Conservation (phyloP, 2,888 invertebrate species). For the Pyrochroa serraticornis region DNA sequence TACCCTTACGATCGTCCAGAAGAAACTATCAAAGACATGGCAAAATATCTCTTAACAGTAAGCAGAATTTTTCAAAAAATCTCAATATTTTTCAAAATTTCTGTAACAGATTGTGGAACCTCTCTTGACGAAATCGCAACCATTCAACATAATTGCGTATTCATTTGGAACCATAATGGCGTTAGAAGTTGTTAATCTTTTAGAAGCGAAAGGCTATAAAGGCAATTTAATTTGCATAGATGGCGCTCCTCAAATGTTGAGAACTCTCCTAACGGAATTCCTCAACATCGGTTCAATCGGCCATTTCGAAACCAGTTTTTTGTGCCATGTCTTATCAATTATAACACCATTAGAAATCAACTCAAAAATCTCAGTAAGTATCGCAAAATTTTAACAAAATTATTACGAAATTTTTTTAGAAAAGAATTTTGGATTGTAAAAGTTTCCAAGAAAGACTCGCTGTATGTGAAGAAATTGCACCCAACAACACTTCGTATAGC, state of each 20-base stretch:
- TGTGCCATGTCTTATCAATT: conserved; percentile 1
- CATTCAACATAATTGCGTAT: conserved; percentile 82
- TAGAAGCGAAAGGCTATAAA: conserved; percentile 71
- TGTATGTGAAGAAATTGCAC: conserved; percentile 5
- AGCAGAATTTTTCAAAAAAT: conserved; percentile 21
- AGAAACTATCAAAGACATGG: conserved; percentile 44
- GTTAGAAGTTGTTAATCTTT: conserved; percentile 73
- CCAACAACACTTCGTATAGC: not conserved
- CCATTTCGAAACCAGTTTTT: conserved; percentile 63
- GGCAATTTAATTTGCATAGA: conserved; percentile 80
- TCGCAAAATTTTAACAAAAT: not conserved
- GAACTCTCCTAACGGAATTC: conserved; percentile 59
- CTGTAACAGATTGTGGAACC: conserved; percentile 62
- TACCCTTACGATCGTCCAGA: conserved; percentile 58
- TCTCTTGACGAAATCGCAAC: conserved; percentile 61
- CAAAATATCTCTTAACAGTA: conserved; percentile 61
- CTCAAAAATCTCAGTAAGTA: not conserved
- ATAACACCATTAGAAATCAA: conserved; percentile 3
- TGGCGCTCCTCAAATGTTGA: conserved; percentile 74
- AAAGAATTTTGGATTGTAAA: not conserved
- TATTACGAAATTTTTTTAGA: not conserved
- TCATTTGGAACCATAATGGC: conserved; percentile 85
- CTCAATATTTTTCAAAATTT: conserved; percentile 6
- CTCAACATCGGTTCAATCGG: conserved; percentile 58
- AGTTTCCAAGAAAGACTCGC: conserved; percentile 4